Conservation (phyloP, 2,113 vertebrate genomes). For the Melanocharis versteri region DNA sequence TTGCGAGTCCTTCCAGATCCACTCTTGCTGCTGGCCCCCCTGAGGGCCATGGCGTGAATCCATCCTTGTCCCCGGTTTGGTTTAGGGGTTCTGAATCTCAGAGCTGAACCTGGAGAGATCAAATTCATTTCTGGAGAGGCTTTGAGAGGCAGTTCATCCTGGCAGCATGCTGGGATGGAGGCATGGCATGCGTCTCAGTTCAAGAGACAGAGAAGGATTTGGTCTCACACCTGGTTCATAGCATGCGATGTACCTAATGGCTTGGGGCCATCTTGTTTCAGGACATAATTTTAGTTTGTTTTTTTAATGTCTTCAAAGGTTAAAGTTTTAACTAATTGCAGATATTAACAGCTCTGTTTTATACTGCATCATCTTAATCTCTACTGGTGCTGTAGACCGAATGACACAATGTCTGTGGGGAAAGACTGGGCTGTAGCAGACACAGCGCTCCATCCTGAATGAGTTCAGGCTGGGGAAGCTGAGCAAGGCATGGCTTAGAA, state of each 20-base stretch:
- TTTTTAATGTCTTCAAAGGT: neutral
- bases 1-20: neutral
- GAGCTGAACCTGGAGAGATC: neutral
- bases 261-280: neutral
- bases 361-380: neutral
- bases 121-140: neutral
- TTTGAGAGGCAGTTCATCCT: neutral
- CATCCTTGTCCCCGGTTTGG: neutral
- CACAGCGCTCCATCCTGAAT: neutral
- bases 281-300: neutral
- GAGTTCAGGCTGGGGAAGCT: neutral
- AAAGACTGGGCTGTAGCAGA: neutral
- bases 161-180: neutral
- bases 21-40: neutral
- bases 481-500: neutral
- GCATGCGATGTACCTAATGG: neutral
- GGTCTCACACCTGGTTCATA: fast-evolving
- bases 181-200: neutral
- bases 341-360: neutral
- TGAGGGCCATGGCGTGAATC: fast-evolving
- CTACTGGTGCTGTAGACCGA: neutral
- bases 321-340: neutral
- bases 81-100: neutral
- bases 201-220: neutral
- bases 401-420: neutral